A percentile compares a stretch with the other conserved stretches of the same genome.
These are phyloP conservation scores for Rousettus leschenaultii DNA, from an alignment of 2,113 vertebrate species.

Conservation along the genomic window DNA sequence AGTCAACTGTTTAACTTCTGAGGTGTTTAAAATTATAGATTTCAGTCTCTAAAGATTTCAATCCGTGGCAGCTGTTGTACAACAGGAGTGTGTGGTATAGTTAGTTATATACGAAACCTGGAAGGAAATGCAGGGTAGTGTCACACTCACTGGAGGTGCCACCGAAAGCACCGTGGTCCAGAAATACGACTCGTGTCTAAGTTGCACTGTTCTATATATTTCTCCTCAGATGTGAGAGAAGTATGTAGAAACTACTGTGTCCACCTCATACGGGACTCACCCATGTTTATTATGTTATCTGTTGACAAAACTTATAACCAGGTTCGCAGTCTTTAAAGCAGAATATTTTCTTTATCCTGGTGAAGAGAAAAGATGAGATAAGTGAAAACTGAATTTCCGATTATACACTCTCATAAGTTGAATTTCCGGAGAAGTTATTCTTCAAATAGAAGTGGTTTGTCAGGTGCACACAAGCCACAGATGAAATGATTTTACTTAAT, in stretches of 20 bases:
- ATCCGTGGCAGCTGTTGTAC: background rate
- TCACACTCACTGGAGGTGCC: background rate
- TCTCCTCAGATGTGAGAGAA: background rate
- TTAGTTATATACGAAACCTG: background rate
- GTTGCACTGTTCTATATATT: too few relatives aligned
- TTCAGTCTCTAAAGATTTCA: background rate
- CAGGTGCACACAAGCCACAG: background rate
- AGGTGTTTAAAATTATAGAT: background rate
- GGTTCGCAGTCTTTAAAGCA: background rate
- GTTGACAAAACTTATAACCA: background rate
- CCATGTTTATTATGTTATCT: background rate
- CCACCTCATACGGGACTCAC: too few relatives aligned
- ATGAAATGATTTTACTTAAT: background rate
- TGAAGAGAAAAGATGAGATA: background rate
- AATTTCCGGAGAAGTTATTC: background rate
- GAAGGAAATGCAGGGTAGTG: fast-evolving
- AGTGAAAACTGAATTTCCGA: background rate
- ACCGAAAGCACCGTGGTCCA: background rate
- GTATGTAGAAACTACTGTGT: background rate
- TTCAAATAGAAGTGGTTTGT: background rate
- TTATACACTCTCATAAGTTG: background rate
- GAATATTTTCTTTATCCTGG: background rate
- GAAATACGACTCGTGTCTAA: background rate
- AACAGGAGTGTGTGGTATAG: background rate
- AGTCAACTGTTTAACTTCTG: background rate